These are phyloP conservation scores for Ganaspis sp. DNA, from an alignment of 1,140 invertebrate genomes.

Conservation along the genomic window DNA sequence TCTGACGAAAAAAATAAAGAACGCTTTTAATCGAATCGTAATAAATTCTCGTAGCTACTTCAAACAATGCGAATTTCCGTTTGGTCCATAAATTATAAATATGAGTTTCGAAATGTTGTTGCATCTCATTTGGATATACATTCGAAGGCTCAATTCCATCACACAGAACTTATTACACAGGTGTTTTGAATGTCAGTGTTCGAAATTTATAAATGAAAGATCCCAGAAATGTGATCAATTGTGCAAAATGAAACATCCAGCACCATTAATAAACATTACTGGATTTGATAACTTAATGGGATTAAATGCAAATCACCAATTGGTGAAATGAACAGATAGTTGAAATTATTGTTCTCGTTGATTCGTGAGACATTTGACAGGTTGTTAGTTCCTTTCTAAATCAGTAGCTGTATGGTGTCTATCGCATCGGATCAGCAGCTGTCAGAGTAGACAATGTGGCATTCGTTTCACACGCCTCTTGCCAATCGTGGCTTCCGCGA, in stretches of 20 bases:
- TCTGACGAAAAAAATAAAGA: too few species aligned
- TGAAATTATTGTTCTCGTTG: slow-evolving; percentile 38
- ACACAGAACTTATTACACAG: too few species aligned
- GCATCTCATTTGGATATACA: too few species aligned
- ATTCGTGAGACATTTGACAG: slow-evolving; percentile 58
- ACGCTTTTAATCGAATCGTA: too few species aligned
- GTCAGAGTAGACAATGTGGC: slow-evolving; percentile 32
- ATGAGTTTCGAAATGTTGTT: not conserved
- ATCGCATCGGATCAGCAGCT: slow-evolving; percentile 49
- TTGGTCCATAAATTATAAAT: too few species aligned
- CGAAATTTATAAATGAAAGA: not conserved
- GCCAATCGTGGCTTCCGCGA: slow-evolving; percentile 39
- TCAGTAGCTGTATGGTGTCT: slow-evolving; percentile 49
- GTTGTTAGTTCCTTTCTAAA: slow-evolving; percentile 58
- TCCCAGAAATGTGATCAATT: not conserved
- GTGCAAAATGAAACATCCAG: not conserved
- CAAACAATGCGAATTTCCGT: too few species aligned
- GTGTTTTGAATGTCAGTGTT: too few species aligned
- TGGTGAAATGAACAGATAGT: not conserved
- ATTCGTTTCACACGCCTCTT: slow-evolving; percentile 31
- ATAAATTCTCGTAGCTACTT: too few species aligned
- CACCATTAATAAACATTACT: not conserved
- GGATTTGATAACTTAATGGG: not conserved
- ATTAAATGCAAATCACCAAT: not conserved
- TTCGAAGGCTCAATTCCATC: too few species aligned